Base-by-base conservation (phyloP, 2,797 vertebrate species). In the Sebastes itinus region DNA sequence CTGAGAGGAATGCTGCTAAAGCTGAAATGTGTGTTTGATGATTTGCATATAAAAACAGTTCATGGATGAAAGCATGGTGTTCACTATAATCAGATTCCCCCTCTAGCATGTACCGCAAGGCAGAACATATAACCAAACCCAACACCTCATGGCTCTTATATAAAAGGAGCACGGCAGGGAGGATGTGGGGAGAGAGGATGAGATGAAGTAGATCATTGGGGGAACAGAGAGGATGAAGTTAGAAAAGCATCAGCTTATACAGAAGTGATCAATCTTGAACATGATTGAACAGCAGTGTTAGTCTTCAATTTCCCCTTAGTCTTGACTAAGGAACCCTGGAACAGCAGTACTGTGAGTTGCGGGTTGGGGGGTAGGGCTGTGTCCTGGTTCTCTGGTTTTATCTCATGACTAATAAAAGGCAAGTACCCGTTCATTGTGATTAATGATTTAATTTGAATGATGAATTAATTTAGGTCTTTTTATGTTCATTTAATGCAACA, bases 61-160 rank as follows among this genome's bases (percentile, higher is more conserved):
- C 88, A 90, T 91, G 90, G 27, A 82, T 77, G 60, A 75, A 76
- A 64, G 89, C 88, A 89, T 89, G 90, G 18, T 78, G 79, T 80
- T 70, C 32, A 72, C 60, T 70, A 59, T 60, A 56, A 77, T 81
- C 28, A 64, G n/a, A 56, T 35, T 56, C 3, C 23, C 25, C 56
- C 52, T 42, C 12, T 69, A 74, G 80, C 84, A 90, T 84, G 80
- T 55, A 70, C 18, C 30, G 9, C 58, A 61, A 67, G 60, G 59
- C 54, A 49, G 38, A 56, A 52, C 25, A 65, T 55, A 49, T 25
- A 42, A 28, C 35, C 33, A 60, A 74, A 75, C 49, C 38, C 23
- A 69, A 64, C 30, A 64, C 62, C 16, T 80, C 67, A 20, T 54
- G 30, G 20, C 27, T 62, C 1, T 64, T 12, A 14, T 27, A 33